Percentiles rank a stretch among this genome's conserved stretches.
Evolutionary conservation across 2,888 invertebrate species (phyloP).

Genomic region (Caenorhabditis imperialis): DNA sequence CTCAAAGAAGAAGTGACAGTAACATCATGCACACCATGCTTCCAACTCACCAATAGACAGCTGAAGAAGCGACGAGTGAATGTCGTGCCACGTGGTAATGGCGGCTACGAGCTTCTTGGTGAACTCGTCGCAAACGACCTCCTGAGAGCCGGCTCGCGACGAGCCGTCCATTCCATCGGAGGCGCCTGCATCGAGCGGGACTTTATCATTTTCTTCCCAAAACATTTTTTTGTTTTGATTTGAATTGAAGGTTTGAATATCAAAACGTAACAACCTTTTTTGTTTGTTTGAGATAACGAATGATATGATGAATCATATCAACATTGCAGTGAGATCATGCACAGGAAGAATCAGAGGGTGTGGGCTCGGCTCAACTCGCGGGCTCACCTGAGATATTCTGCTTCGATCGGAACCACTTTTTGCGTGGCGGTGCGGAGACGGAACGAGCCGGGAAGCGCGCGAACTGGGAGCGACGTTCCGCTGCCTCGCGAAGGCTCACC

Average conservation of each 20-base stretch:
- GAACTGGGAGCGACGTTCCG: slow-evolving; percentile 60
- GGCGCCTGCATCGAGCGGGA: too few relatives aligned
- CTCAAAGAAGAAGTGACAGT: neutral
- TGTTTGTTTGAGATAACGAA: too few relatives aligned
- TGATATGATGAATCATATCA: too few relatives aligned
- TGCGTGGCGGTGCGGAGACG: slow-evolving; percentile 63
- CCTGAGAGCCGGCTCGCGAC: slow-evolving; percentile 41
- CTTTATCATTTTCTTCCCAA: slow-evolving; percentile 19
- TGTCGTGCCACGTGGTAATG: slow-evolving; percentile 77
- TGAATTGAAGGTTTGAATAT: too few relatives aligned
- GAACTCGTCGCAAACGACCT: slow-evolving; percentile 61
- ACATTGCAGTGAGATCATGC: too few relatives aligned
- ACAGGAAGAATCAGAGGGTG: neutral
- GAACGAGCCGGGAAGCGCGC: slow-evolving; percentile 54
- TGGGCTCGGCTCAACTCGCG: neutral
- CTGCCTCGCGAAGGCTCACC: slow-evolving; percentile 56
- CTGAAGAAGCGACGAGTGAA: slow-evolving; percentile 74
- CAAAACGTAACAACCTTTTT: too few relatives aligned
- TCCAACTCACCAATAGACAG: slow-evolving; percentile 63
- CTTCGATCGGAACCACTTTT: slow-evolving; percentile 60
- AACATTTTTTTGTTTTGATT: too few relatives aligned
- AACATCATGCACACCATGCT: neutral
- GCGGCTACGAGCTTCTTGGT: slow-evolving; percentile 72
- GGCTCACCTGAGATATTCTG: slow-evolving; percentile 33
- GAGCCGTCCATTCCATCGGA: slow-evolving; percentile 55